These are phyloP conservation scores for Geococcyx californianus DNA, from an alignment of 2,113 vertebrate genomes.

Conservation along the genomic window DNA sequence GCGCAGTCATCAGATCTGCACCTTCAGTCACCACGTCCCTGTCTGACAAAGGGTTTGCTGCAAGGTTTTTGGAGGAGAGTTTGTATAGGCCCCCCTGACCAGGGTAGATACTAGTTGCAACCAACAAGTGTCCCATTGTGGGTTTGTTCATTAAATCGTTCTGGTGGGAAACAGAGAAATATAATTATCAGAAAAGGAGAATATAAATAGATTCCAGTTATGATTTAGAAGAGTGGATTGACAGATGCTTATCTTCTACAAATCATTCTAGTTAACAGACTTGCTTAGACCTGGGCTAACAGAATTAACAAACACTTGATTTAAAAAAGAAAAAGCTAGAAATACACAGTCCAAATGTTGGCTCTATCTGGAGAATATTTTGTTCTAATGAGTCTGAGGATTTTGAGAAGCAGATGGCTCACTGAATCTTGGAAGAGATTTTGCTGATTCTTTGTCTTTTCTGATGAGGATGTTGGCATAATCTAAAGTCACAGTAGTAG, in stretches of 20 bases:
- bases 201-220: background rate
- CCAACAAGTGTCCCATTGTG: background rate
- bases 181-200: background rate
- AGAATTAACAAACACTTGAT: background rate
- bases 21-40: accelerated
- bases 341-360: background rate
- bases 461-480: background rate
- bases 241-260: background rate
- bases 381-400: background rate
- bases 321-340: background rate
- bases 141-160: background rate
- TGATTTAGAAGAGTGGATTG: background rate
- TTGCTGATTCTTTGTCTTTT: background rate
- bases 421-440: background rate
- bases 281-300: background rate
- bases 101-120: background rate
- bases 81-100: background rate
- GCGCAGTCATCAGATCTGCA: background rate
- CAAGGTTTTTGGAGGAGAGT: background rate
- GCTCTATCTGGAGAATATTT: background rate
- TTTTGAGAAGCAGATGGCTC: background rate
- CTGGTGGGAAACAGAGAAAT: background rate
- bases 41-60: background rate
- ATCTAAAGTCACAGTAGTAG: background rate
- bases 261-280: background rate